Evolutionary conservation across 2,113 vertebrate species (phyloP).

Genomic region (Muntiacus muntjak): DNA sequence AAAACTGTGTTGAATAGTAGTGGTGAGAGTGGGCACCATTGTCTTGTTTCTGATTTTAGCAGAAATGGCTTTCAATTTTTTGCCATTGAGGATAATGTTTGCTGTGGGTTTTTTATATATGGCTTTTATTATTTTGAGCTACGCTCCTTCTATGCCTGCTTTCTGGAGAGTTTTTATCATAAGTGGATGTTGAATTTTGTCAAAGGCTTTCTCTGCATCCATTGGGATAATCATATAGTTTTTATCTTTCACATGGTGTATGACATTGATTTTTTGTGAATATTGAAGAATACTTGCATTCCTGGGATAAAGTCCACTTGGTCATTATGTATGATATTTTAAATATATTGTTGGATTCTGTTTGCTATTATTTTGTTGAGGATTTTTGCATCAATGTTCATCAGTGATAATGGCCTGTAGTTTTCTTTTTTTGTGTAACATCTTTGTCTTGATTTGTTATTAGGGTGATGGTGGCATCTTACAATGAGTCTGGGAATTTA

Average conservation of each 20-base stretch:
- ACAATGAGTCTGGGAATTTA: neutral
- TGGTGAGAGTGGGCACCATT: neutral
- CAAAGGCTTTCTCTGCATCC: neutral
- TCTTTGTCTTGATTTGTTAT: neutral
- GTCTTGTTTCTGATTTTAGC: neutral
- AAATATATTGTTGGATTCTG: neutral
- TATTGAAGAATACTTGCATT: neutral
- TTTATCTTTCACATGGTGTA: neutral
- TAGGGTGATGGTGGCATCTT: neutral
- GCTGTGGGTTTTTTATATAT: neutral
- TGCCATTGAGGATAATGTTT: neutral
- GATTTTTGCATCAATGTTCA: neutral
- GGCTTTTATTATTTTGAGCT: neutral
- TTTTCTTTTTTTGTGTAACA: neutral
- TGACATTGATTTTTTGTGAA: neutral
- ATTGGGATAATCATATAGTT: neutral
- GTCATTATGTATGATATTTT: neutral
- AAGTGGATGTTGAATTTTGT: neutral
- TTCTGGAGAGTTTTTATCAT: neutral
- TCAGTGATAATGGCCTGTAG: neutral
- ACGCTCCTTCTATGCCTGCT: neutral
- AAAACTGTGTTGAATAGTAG: neutral
- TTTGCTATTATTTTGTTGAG: neutral
- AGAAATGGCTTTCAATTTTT: neutral
- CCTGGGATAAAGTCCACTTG: neutral